phyloP scores from a whole-genome alignment of 92 coral and sea anemone species.

The Parazoanthus darwini region DNA sequence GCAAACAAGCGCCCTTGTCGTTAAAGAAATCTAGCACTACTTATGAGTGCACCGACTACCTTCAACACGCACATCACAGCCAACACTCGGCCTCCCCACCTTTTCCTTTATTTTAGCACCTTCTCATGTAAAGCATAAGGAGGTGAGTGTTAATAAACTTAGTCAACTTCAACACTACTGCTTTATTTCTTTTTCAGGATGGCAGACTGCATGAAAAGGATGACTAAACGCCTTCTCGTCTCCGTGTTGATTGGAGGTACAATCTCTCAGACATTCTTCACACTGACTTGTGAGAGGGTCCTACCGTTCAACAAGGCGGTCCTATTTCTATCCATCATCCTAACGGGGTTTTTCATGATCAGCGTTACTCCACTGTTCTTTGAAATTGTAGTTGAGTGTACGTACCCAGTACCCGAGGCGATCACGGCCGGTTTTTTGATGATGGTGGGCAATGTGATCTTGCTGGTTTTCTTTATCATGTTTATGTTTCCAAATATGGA shows the following conservation, averaged over 20 bases:
- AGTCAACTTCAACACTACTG: background rate
- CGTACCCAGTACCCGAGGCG: constrained; percentile 71
- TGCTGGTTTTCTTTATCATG: constrained; percentile 50
- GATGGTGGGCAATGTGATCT: constrained; percentile 49
- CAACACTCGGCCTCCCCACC: no score
- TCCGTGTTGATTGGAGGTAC: constrained; percentile 55
- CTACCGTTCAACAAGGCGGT: constrained; percentile 67
- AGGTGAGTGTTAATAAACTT: no score
- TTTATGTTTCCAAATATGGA: constrained; percentile 78
- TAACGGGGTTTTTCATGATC: constrained; percentile 64
- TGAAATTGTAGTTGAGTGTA: constrained; percentile 71
- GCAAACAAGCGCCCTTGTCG: no score
- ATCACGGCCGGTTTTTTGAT: constrained; percentile 58
- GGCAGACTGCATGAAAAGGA: constrained; percentile 54
- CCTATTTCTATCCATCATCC: constrained; percentile 58
- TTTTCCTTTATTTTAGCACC: no score
- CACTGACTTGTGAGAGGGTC: constrained; percentile 61
- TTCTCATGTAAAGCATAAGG: no score
- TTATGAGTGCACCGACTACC: no score
- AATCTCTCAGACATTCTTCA: constrained; percentile 61
- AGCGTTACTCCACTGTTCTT: constrained; percentile 68
- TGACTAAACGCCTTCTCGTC: constrained; percentile 63
- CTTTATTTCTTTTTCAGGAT: constrained; percentile 44
- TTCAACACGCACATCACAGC: no score
- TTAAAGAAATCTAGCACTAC: no score